Evolutionary conservation across 2,888 invertebrate species (phyloP), one percentile per base, ranked within the genome.

Genomic region (Sphaeridia pumilis): DNA sequence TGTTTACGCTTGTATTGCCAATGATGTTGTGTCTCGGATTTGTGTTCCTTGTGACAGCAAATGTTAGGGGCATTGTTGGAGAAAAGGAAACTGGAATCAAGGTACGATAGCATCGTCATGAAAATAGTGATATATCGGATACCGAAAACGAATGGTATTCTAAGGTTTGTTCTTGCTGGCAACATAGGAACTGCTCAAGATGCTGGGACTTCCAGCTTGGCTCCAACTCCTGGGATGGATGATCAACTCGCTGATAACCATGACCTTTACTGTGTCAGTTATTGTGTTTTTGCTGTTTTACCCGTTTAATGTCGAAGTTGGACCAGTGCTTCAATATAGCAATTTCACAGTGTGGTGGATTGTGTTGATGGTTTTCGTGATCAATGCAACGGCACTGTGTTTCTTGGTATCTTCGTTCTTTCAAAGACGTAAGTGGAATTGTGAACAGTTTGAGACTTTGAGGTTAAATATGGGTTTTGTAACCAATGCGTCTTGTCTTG

Each of bases 71-170:
- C 36, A 70, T 78, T 45, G 77, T 79, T 2, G 76, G 77, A 66
- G 80, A 80, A 66, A 79, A 79, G 63, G 71, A 74, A 60, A 72
- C 76, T 52, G 79, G 79, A 42, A 73, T 76, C 20, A 78, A 76
- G 69, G 78, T 77, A 69, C 59, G 56, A 12, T 31, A 10, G 31
- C 10, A n/a, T 31, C 7, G n/a, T n/a, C 31, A 31, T 31, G 31
- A 14, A 31, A 10, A 14, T 10, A 31, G 31, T 31, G 31, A 31
- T 14, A 31, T 31, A 10, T 31, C 10, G 7, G 14, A 31, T 31
- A n/a, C n/a, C n/a, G n/a, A n/a, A n/a, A n/a, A n/a, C n/a, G n/a
- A n/a, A n/a, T n/a, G n/a, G n/a, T n/a, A n/a, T n/a, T n/a, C n/a
- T n/a, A n/a, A n/a, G n/a, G n/a, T n/a, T n/a, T n/a, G n/a, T n/a